Evolutionary conservation across 2,888 invertebrate species (phyloP), one percentile per base, ranked within the genome.

Genomic region (Lamproptera curius): DNA sequence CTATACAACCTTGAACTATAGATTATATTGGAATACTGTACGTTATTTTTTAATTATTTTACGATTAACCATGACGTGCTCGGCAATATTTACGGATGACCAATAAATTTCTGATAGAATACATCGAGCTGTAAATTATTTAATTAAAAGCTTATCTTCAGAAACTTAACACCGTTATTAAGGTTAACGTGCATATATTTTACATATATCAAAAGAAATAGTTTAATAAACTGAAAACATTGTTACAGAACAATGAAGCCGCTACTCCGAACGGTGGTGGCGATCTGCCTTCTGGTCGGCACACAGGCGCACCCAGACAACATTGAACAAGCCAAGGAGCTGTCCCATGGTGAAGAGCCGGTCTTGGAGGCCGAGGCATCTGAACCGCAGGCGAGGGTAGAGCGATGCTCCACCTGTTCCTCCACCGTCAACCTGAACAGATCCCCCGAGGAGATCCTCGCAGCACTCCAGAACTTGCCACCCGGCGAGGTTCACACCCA

Each of bases 181-280:
- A 23, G 8, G 8, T 6, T 23, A 23, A 23, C 23, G 8, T 6
- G 4, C 4, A 23, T 23, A 23, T 6, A 6, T 23, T 23, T 23
- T 23, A 23, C n/a, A 23, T 23, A 23, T 23, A 4, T 6, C 4
- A 6, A 23, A 23, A 23, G 4, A 23, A 23, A 23, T 23, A 23
- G 4, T 23, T 23, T 6, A 23, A 8, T 6, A 23, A 6, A 23
- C 4, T 4, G 8, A 23, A 6, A 23, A 23, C 23, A 23, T 83
- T 80, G 76, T 83, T 82, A 17, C 82, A 84, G 84, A 76, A 84
- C 57, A 54, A 87, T 87, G 87, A 86, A 78, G 81, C 85, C 85
- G 69, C 84, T 85, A 73, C 76, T 76, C 44, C 43, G 62, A 57
- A 68, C 76, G 72, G 81, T 83, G 76, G 85, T 76, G 63, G 77